Conservation (phyloP, 2,113 vertebrate species). For the Tyto alba region DNA sequence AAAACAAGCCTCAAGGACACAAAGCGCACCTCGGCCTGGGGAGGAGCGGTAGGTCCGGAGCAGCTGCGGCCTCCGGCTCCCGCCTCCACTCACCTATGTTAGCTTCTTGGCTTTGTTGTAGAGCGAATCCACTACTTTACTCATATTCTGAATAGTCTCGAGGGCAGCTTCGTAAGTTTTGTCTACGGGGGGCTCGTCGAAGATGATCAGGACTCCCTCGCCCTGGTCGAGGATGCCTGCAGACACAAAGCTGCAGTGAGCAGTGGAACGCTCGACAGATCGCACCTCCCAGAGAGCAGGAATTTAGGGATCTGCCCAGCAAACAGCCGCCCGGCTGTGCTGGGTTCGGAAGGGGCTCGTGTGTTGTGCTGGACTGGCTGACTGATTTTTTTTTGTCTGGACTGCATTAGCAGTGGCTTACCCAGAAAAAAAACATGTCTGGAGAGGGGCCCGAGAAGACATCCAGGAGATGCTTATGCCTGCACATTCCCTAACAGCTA, state of each 20-base stretch:
- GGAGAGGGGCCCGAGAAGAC: neutral
- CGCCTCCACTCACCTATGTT: conserved; percentile 88
- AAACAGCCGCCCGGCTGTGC: rapidly evolving
- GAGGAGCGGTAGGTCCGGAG: neutral
- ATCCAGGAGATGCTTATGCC: neutral
- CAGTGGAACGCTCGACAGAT: rapidly evolving
- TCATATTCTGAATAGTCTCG: conserved; percentile 99
- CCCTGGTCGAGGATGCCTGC: conserved; percentile 98
- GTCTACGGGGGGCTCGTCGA: conserved; percentile 97
- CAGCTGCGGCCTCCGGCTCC: neutral
- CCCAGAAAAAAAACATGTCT: neutral
- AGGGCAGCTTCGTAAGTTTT: conserved; percentile 97
- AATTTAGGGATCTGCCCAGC: neutral
- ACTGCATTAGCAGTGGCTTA: neutral
- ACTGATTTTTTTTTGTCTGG: neutral
- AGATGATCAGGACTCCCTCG: conserved; percentile 97
- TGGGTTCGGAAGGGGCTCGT: neutral
- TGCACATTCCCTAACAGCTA: neutral
- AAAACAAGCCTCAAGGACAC: neutral
- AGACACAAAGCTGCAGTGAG: neutral
- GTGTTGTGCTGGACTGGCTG: neutral
- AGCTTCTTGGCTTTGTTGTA: conserved; percentile 99
- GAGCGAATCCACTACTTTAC: conserved; percentile 99
- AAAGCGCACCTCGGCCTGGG: neutral
- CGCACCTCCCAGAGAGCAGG: neutral